Base-by-base conservation (phyloP, 2,113 vertebrate genomes). In the Chaetops frenatus region DNA sequence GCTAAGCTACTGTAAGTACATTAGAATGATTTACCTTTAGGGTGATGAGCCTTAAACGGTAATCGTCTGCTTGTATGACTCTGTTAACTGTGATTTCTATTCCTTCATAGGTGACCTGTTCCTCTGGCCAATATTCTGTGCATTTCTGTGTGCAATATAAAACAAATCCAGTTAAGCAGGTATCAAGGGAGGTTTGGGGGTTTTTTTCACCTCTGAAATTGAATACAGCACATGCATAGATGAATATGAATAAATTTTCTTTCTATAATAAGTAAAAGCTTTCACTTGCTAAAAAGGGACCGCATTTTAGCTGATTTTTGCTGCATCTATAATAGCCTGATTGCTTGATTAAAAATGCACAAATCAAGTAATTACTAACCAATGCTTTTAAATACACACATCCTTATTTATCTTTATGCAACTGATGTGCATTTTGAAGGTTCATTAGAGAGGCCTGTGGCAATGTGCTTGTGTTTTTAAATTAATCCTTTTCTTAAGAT, bases 41-140 rank as follows among this genome's bases (percentile, higher is more conserved):
- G 76, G 98, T 98, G 97, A 99, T 99, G 96, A 99, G 98, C 96
- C 99, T 98, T 81, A 99, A 98, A 95, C 98, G 99, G 97, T 99
- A 99, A 97, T 99, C 99, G 57, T 99, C 99, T 57, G 99, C 99
- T 96, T 99, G 99, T 79, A 99, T 98, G 95, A 99, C 98, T 87
- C 97, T 96, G 86, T 97, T 97, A 56, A 99, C 98, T 4, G 98
- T 98, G 97, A 99, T 99, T 98, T 99, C 98, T 38, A 99, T 98
- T 80, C 98, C 99, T 87, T 99, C 99, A 3, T 99, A 98, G 77
- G 97, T 98, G 94, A 98, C 98, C 91, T 98, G 98, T 54, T 99
- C 98, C 97, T 99, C 99, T 5, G 99, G 99, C 99, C 99, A 99
- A 70, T 99, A 99, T 95, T 99, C 99, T 27, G 99, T 99, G 95